Conservation (phyloP, 2,113 vertebrate species). For the Elephas maximus region DNA sequence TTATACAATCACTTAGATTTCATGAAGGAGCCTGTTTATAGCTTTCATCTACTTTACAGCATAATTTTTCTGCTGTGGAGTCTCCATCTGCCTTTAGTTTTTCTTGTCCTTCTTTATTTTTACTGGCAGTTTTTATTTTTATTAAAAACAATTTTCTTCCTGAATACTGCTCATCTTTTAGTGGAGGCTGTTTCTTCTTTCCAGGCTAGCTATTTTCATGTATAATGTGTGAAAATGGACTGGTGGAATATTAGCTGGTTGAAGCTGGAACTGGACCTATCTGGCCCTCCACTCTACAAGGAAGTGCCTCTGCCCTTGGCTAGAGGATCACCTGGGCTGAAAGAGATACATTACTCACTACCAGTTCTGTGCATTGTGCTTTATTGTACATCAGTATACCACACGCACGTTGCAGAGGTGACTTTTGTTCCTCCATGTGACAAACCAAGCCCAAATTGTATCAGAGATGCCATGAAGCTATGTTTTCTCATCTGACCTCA, state of each 20-base stretch:
- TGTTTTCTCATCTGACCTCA: not conserved
- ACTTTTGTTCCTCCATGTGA: not conserved
- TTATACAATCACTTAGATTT: not conserved
- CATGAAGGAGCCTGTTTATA: not conserved
- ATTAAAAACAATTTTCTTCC: not conserved
- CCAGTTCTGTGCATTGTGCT: not conserved
- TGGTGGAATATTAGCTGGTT: not conserved
- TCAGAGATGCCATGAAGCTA: not conserved
- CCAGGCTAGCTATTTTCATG: not conserved
- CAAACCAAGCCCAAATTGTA: not conserved
- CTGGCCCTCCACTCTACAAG: not conserved
- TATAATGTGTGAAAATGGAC: not conserved
- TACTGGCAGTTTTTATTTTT: not conserved
- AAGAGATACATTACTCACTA: not conserved
- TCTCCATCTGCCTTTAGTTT: slow-evolving; percentile 10
- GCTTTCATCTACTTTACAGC: not conserved
- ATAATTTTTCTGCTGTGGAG: not conserved
- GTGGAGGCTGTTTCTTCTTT: not conserved
- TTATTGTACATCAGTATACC: not conserved
- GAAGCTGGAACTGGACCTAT: not conserved
- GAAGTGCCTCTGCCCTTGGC: not conserved
- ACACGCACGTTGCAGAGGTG: not conserved
- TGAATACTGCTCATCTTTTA: not conserved
- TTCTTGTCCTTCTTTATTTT: not conserved
- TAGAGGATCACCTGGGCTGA: accelerated